These are phyloP conservation scores for Pseudococcus longispinus DNA, from an alignment of 2,888 invertebrate species.

Conservation along the genomic window DNA sequence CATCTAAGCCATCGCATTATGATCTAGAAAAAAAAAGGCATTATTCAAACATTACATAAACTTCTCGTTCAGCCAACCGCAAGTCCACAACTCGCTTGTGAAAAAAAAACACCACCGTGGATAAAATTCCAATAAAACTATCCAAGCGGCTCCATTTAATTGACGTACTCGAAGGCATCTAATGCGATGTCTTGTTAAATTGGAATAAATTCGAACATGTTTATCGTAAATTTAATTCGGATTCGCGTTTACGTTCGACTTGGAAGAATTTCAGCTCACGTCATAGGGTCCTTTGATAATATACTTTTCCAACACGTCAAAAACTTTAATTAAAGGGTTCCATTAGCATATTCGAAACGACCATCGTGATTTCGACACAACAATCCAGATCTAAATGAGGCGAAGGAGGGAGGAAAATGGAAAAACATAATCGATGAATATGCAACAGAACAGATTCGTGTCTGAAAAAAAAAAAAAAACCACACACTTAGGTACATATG, in stretches of 20 bases:
- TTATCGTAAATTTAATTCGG: background rate
- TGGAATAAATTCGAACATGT: background rate
- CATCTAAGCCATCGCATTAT: too few relatives aligned
- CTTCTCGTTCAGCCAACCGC: background rate
- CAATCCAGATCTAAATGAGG: background rate
- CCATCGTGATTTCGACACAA: background rate
- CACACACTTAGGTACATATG: background rate
- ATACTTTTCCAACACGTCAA: background rate
- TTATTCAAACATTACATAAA: background rate
- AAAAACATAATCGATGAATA: constrained; percentile 17
- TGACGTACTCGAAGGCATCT: background rate
- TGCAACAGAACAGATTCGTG: constrained; percentile 7
- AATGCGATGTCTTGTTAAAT: background rate
- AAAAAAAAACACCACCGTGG: background rate
- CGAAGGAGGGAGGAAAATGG: background rate
- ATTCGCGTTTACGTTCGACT: background rate
- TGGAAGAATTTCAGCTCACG: background rate
- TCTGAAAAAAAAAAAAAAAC: constrained; percentile 1
- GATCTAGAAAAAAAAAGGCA: background rate
- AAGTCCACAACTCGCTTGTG: background rate
- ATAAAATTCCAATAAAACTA: background rate
- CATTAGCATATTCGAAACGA: constrained; percentile 17
- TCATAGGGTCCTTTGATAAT: background rate
- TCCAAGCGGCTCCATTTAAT: background rate
- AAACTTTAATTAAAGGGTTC: constrained; percentile 20